Evolutionary conservation across 2,888 invertebrate genomes (phyloP).

Genomic region (Cistogaster globosa): DNA sequence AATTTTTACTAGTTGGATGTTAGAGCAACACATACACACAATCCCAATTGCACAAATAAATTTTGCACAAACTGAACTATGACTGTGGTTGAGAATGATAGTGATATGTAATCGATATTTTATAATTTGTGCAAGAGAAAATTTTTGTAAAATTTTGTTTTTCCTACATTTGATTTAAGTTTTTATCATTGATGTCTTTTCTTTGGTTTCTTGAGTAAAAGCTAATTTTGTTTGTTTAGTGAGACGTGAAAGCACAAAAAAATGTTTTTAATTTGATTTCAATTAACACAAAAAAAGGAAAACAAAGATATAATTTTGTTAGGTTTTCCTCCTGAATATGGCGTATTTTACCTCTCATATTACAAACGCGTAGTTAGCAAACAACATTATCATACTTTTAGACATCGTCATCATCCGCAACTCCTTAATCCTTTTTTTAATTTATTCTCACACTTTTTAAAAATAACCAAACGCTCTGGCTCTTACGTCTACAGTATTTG

Average conservation of each 20-base stretch:
- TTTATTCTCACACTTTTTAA: conserved; percentile 13
- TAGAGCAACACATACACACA: neutral
- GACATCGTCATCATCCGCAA: conserved; percentile 13
- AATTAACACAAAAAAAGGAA: conserved; percentile 20
- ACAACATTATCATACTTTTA: conserved; percentile 9
- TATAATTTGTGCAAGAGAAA: conserved; percentile 59
- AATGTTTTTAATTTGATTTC: conserved; percentile 38
- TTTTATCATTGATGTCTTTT: conserved; percentile 59
- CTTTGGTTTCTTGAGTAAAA: neutral
- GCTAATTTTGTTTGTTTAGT: neutral
- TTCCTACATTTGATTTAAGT: conserved; percentile 26
- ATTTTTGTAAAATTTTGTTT: conserved; percentile 48
- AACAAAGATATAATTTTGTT: neutral
- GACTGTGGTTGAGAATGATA: conserved; percentile 43
- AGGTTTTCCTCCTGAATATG: conserved; percentile 18
- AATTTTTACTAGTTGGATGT: conserved; percentile 37
- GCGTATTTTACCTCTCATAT: conserved; percentile 28
- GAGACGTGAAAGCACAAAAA: conserved; percentile 8
- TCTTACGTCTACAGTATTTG: conserved; percentile 51
- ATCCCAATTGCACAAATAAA: neutral
- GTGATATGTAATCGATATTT: conserved; percentile 66
- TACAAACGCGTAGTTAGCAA: conserved; percentile 6
- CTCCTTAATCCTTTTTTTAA: neutral
- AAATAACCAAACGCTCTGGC: conserved; percentile 31
- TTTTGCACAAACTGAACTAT: conserved; percentile 26